Evolutionary conservation across 1,140 invertebrate species (phyloP).

Genomic region (Pteromalus puparum): DNA sequence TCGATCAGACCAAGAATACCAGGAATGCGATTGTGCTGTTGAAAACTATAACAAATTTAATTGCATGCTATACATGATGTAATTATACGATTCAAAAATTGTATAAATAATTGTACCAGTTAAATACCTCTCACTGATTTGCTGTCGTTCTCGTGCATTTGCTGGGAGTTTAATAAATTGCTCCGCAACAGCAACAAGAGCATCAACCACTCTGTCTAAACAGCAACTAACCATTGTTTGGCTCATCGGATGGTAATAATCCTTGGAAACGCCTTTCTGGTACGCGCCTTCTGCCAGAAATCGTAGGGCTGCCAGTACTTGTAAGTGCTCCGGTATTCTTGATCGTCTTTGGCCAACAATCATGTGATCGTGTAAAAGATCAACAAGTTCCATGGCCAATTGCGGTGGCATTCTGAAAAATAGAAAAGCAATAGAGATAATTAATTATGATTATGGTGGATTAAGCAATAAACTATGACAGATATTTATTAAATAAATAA

Average conservation of each 20-base stretch:
- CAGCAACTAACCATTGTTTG: conserved; percentile 9
- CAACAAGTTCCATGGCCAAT: background rate
- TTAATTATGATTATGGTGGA: too few relatives aligned
- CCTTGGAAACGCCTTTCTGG: background rate
- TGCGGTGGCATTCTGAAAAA: background rate
- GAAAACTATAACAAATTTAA: background rate
- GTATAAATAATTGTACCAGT: too few relatives aligned
- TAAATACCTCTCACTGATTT: background rate
- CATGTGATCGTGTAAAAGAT: background rate
- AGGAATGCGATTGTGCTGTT: too few relatives aligned
- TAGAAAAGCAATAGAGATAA: too few relatives aligned
- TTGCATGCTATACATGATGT: background rate
- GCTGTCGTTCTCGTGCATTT: background rate
- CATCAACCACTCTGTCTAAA: background rate
- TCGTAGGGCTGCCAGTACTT: background rate
- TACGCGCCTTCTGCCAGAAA: background rate
- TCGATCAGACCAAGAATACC: too few relatives aligned
- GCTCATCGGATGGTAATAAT: background rate
- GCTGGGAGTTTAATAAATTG: background rate
- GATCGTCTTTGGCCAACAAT: background rate
- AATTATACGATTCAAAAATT: background rate
- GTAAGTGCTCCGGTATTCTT: background rate
- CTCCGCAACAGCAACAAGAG: background rate
- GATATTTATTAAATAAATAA: too few relatives aligned
- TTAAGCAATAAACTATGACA: too few relatives aligned